Evolutionary conservation across 2,797 vertebrate genomes (phyloP).

Genomic region (Tiaroga cobitis): DNA sequence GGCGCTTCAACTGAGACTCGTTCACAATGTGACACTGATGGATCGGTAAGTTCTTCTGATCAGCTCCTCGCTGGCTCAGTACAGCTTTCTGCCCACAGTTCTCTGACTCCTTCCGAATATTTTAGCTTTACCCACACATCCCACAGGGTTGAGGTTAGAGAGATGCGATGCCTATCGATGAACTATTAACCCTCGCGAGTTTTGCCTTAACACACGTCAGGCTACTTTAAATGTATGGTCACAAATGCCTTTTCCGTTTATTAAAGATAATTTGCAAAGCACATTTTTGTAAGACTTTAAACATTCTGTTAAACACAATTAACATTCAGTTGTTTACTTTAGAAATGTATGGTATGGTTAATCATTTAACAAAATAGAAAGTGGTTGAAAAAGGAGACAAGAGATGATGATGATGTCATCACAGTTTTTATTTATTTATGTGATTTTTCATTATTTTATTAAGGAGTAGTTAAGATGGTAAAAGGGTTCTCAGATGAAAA

Average conservation of each 20-base stretch:
- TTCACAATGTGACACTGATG: constrained; percentile 33
- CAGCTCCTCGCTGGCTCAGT: not conserved
- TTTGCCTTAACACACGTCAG: not conserved
- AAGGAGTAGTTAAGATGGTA: not conserved
- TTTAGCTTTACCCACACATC: not conserved
- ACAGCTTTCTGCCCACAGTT: not conserved
- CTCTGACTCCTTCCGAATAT: not conserved
- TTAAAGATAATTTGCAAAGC: not conserved
- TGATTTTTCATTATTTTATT: not conserved
- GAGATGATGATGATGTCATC: not conserved
- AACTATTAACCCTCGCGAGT: not conserved
- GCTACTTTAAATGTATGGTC: not conserved
- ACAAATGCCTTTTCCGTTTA: not conserved
- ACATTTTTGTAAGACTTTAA: not conserved
- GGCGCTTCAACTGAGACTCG: not conserved
- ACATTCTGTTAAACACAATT: not conserved
- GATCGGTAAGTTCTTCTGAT: constrained; percentile 36
- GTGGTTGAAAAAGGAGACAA: not conserved
- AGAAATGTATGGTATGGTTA: not conserved
- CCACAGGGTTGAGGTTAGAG: not conserved
- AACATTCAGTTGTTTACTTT: not conserved
- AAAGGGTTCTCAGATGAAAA: not conserved
- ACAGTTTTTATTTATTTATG: not conserved
- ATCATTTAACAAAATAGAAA: not conserved
- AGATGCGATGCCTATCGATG: not conserved